Evolutionary conservation across 2,797 vertebrate genomes (phyloP).

Genomic region (Sphenopsis melanotis): DNA sequence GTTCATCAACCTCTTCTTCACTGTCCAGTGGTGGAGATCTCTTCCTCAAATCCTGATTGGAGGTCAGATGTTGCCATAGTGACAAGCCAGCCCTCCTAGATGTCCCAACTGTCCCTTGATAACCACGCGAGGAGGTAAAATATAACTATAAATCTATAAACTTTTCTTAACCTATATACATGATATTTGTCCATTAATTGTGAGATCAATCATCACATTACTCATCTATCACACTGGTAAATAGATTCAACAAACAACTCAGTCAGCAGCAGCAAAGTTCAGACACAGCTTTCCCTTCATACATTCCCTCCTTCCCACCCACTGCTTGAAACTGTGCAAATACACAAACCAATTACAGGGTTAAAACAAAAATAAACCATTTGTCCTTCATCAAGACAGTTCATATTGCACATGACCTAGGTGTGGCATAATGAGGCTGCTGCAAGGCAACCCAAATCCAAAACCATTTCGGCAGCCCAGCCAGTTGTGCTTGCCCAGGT

Average conservation of each 20-base stretch:
- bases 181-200: background rate
- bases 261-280: background rate
- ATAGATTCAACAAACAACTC: background rate
- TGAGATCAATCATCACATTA: background rate
- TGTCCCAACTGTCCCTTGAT: background rate
- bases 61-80: background rate
- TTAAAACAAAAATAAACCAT: constrained; percentile 20
- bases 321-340: background rate
- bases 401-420: background rate
- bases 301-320: background rate
- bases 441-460: background rate
- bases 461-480: background rate
- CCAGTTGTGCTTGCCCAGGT: background rate
- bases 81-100: background rate
- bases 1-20: background rate
- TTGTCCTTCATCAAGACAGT: constrained; percentile 9
- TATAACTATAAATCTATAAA: background rate
- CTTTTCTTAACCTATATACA: background rate
- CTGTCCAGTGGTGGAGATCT: background rate
- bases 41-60: background rate
- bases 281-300: background rate
- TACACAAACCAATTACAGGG: background rate
- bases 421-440: background rate
- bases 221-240: background rate
- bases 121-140: background rate